Base-by-base conservation (phyloP, 2,797 vertebrate species). In the Mus spretus region DNA sequence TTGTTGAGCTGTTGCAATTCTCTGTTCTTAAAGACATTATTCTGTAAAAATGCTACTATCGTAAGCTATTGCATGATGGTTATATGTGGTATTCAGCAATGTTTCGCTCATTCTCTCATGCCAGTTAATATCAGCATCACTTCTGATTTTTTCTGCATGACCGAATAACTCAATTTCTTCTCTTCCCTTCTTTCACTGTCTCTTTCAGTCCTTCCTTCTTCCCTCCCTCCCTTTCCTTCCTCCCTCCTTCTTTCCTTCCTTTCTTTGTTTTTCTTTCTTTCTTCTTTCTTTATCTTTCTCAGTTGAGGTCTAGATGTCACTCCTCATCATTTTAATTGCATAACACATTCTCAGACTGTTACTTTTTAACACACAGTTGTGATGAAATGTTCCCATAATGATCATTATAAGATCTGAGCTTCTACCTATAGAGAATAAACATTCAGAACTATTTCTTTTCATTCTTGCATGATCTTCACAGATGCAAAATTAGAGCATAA, bases 401-500 rank as follows among this genome's bases (percentile, higher is more conserved):
- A 50, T 78, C 57, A 90, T 79, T 61, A 81, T 47, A 79, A 19
- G 95, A 89, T 70, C 81, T 89, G 26, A 55, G 9, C 44, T 86
- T 93, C 40, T 92, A 88, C n/a, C 31, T 85, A 59, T 47, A 85
- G 59, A 85, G 28, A 96, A 89, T 83, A 78, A 97, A 79, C 14
- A 70, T 90, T 84, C 84, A 83, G 70, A 79, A n/a, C 26, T 37
- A n/a, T 91, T 34, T 92, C 67, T 59, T 87, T 83, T 81, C 77
- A 47, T 77, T 28, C 37, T 92, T 95, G 70, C 47, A 34, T 92
- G 50, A 92, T 94, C 22, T 85, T 94, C 26, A 78, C 34, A 75
- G 81, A 84, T 93, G 37, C 70, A 94, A 80, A 96, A 94, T 31
- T 96, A 14, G 57, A 92, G 61, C 47, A 59, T 17, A 80, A 92